phyloP scores from a whole-genome alignment of 92 coral and sea anemone genomes.

The Siderastrea radians region DNA sequence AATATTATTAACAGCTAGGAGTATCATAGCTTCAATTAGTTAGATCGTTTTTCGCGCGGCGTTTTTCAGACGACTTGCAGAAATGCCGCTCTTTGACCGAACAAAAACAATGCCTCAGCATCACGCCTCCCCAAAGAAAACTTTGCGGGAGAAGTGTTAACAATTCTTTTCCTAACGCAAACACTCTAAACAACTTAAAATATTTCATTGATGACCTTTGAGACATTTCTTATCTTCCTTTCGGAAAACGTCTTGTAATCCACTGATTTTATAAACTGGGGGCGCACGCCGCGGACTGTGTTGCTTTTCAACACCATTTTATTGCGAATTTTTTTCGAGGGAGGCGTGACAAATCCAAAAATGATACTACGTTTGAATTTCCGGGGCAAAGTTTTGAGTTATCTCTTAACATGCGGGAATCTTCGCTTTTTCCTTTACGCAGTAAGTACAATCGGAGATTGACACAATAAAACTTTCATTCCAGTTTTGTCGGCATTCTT shows the following conservation, averaged over 20 bases:
- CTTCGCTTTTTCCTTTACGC: conserved; percentile 16
- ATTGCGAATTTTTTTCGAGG: conserved; percentile 52
- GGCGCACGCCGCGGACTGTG: conserved; percentile 27
- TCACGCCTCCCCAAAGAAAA: conserved; percentile 46
- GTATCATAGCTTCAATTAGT: conserved; percentile 84
- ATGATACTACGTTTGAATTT: conserved; percentile 77
- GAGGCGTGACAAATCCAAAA: conserved; percentile 83
- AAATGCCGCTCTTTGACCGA: conserved; percentile 57
- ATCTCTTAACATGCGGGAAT: conserved; percentile 63
- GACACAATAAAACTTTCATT: neutral
- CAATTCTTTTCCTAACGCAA: conserved; percentile 30
- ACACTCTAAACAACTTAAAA: conserved; percentile 42
- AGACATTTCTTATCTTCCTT: conserved; percentile 52
- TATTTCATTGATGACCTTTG: conserved; percentile 38
- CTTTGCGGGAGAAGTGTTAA: conserved; percentile 64
- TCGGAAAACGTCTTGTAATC: conserved; percentile 53
- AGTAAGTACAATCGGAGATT: neutral
- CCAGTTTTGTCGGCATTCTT: conserved; percentile 12
- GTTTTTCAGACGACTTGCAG: conserved; percentile 45
- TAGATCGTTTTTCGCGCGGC: conserved; percentile 76
- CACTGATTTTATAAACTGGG: conserved; percentile 14
- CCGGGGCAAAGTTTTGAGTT: conserved; percentile 77
- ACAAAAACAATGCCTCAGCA: conserved; percentile 56
- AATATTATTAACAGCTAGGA: conserved; percentile 79
- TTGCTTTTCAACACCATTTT: conserved; percentile 48